A percentile compares a stretch with the other conserved stretches of the same genome.
These are phyloP conservation scores for Rostratula benghalensis DNA, from an alignment of 2,113 vertebrate species.

Conservation along the genomic window DNA sequence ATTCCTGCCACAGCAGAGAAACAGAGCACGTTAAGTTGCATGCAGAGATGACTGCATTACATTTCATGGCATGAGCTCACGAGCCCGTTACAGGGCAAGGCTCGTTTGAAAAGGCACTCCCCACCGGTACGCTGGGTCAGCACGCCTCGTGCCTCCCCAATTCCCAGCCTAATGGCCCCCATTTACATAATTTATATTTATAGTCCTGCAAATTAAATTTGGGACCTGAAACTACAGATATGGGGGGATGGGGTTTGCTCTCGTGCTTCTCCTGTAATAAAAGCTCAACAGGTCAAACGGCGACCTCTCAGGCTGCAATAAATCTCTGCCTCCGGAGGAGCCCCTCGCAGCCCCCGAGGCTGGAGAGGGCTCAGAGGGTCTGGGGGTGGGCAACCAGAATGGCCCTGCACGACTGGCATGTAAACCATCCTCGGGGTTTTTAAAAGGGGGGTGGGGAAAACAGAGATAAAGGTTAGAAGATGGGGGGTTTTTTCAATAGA, in stretches of 20 bases:
- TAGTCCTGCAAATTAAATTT: neutral
- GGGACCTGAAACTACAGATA: neutral
- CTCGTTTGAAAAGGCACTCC: neutral
- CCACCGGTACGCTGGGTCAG: accelerated
- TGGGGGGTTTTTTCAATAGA: accelerated
- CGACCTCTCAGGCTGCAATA: neutral
- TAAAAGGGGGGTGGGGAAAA: neutral
- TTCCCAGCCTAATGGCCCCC: neutral
- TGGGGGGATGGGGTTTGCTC: neutral
- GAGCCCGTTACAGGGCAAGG: neutral
- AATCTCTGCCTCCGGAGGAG: neutral
- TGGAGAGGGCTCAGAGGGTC: neutral
- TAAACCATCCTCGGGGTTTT: neutral
- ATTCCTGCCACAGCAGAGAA: neutral
- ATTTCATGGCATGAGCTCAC: neutral
- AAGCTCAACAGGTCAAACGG: neutral
- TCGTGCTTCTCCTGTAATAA: neutral
- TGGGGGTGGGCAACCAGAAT: neutral
- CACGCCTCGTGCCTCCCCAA: neutral
- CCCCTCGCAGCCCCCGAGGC: neutral
- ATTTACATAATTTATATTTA: neutral
- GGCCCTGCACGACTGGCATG: too few species aligned
- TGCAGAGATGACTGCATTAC: neutral
- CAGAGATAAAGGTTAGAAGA: neutral
- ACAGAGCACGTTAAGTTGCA: neutral